These are phyloP conservation scores for Bradypodion ventrale DNA, from an alignment of 2,797 vertebrate genomes.

Conservation along the genomic window DNA sequence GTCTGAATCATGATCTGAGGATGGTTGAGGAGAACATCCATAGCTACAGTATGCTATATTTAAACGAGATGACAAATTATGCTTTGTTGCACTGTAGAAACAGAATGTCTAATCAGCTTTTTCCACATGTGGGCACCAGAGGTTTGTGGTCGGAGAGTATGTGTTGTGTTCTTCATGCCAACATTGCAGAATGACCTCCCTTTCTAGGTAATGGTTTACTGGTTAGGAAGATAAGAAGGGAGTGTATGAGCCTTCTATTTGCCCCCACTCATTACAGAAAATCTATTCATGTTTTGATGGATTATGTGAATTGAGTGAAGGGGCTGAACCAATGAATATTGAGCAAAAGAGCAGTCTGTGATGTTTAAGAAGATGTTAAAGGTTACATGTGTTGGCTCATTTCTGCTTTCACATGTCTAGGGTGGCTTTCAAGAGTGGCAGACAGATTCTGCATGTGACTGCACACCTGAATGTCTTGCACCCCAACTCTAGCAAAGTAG, in stretches of 20 bases:
- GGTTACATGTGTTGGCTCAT: not conserved
- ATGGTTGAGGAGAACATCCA: not conserved
- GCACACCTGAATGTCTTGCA: not conserved
- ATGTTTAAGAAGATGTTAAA: not conserved
- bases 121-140: not conserved
- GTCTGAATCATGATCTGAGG: not conserved
- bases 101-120: not conserved
- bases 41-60: no score
- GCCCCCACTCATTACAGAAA: not conserved
- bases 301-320: not conserved
- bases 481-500: constrained; percentile 3
- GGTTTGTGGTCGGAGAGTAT: no score
- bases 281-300: not conserved
- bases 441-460: not conserved
- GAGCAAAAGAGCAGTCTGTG: not conserved
- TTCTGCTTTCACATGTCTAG: not conserved
- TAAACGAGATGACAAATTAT: not conserved
- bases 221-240: not conserved
- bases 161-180: no score
- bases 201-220: no score
- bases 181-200: no score
- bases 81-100: not conserved
- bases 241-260: not conserved
- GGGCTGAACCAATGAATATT: not conserved
- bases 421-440: not conserved